Percentiles rank a stretch among this genome's conserved stretches.
Evolutionary conservation across 2,797 vertebrate species (phyloP).

Genomic region (Gallinago nigripennis): DNA sequence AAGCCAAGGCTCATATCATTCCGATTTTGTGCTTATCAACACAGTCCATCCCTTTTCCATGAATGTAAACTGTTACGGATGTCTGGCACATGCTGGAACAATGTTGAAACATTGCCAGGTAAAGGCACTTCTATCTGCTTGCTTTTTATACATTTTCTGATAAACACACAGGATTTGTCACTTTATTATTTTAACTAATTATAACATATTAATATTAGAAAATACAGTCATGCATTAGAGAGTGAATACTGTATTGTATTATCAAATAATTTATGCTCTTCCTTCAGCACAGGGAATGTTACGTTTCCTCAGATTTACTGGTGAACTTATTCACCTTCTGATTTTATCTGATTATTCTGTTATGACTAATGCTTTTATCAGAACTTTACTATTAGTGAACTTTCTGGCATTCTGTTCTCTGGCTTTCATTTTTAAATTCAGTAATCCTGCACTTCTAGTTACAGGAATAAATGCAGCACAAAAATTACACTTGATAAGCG

Average conservation of each 20-base stretch:
- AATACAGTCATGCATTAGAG: background rate
- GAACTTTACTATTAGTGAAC: background rate
- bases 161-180: background rate
- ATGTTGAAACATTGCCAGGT: background rate
- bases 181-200: slow-evolving; percentile 41
- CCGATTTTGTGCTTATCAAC: slow-evolving; percentile 64
- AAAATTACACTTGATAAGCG: background rate
- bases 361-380: slow-evolving; percentile 26
- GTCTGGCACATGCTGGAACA: background rate
- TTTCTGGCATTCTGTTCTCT: background rate
- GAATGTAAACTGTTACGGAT: slow-evolving; percentile 4
- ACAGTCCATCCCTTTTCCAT: slow-evolving; percentile 27
- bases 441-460: background rate
- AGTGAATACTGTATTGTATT: background rate
- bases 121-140: background rate
- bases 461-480: background rate
- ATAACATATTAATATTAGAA: background rate
- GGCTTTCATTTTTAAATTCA: background rate
- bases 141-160: background rate
- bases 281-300: background rate
- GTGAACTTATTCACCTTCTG: background rate
- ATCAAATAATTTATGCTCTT: background rate
- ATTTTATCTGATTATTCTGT: slow-evolving; percentile 27
- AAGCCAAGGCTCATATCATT: slow-evolving; percentile 44
- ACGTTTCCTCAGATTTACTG: background rate